A percentile compares a stretch with the other conserved stretches of the same genome.
Evolutionary conservation across 2,888 invertebrate species (phyloP).

Genomic region (Eupithecia vulgata): DNA sequence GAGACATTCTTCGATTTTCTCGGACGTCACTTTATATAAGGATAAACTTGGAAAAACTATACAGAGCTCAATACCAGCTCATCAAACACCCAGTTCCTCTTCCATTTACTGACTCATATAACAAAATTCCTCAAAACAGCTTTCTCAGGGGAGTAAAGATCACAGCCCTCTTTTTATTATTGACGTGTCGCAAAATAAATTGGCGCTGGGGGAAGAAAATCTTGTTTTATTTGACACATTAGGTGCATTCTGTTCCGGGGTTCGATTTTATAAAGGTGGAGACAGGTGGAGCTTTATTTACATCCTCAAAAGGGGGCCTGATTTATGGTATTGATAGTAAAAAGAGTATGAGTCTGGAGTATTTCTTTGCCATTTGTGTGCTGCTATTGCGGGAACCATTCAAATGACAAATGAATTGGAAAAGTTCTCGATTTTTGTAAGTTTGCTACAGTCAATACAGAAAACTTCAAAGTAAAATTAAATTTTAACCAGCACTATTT

Average conservation of each 20-base stretch:
- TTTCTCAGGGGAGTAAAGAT: constrained; percentile 67
- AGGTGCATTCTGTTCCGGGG: constrained; percentile 45
- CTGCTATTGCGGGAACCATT: not conserved
- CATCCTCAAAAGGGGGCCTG: constrained; percentile 20
- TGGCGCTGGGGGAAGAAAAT: constrained; percentile 70
- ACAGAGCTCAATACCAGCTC: constrained; percentile 26
- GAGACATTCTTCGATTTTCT: not conserved
- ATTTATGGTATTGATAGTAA: constrained; percentile 23
- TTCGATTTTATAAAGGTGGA: constrained; percentile 41
- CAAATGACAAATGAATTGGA: not conserved
- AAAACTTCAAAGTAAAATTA: not conserved
- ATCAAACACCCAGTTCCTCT: constrained; percentile 28
- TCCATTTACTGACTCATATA: constrained; percentile 36
- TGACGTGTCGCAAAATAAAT: constrained; percentile 77
- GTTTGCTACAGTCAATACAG: not conserved
- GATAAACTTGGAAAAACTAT: constrained; percentile 4
- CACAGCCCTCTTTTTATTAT: constrained; percentile 71
- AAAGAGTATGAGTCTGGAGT: not conserved
- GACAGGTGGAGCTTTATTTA: constrained; percentile 39
- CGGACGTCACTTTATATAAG: not conserved
- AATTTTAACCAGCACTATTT: not conserved
- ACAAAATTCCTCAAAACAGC: constrained; percentile 59
- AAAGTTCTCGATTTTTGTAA: not conserved
- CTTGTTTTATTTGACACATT: constrained; percentile 72
- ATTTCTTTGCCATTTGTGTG: constrained; percentile 9